phyloP scores from a whole-genome alignment of 2,797 vertebrate genomes.

The Odontamblyopus rebecca region DNA sequence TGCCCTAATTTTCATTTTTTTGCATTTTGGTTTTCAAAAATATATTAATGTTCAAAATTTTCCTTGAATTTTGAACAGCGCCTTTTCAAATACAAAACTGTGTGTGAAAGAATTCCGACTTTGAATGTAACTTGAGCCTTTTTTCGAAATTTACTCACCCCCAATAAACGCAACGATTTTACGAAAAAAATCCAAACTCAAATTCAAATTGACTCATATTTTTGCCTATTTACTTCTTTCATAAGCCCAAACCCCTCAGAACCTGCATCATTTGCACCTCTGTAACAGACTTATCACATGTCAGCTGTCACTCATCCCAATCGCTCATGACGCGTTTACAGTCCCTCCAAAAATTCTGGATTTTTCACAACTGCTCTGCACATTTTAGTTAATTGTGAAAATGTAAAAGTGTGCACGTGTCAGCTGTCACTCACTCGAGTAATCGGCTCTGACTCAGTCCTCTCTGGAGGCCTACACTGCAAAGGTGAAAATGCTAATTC shows the following conservation, averaged over 20 bases:
- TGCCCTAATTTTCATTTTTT: too few species aligned
- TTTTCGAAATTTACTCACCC: not conserved
- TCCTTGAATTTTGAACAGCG: not conserved
- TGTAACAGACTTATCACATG: not conserved
- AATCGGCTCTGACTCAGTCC: not conserved
- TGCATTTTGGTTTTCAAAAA: too few species aligned
- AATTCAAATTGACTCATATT: not conserved
- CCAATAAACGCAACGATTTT: not conserved
- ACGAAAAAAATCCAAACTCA: not conserved
- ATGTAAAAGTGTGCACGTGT: not conserved
- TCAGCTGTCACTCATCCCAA: conserved; percentile 7
- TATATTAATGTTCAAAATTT: too few species aligned
- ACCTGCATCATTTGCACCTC: not conserved
- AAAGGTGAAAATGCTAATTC: not conserved
- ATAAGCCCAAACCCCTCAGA: not conserved
- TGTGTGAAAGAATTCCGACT: not conserved
- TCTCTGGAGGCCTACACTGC: not conserved
- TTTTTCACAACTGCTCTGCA: not conserved
- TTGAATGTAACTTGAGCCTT: not conserved
- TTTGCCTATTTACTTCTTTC: too few species aligned
- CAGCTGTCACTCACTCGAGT: not conserved
- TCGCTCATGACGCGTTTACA: not conserved
- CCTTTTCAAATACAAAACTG: not conserved
- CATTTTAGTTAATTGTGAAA: conserved; percentile 7
- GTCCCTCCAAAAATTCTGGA: not conserved